Evolutionary conservation across 2,888 invertebrate genomes (phyloP).

Genomic region (Rhorus exstirpatorius): DNA sequence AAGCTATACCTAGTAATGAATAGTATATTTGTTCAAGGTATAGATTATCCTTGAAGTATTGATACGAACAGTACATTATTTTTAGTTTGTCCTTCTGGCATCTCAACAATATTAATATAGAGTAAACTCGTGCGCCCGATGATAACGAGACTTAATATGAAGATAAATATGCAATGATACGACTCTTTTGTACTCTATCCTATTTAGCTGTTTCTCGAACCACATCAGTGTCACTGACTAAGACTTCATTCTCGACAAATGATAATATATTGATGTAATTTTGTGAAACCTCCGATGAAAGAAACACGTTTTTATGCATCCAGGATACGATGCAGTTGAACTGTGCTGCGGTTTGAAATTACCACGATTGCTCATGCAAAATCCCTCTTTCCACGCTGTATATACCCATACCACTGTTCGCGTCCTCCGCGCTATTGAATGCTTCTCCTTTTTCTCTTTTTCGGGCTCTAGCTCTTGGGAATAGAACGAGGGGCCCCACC

Average conservation of each 20-base stretch:
- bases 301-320: constrained; percentile 19
- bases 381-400: constrained; percentile 26
- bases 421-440: constrained; percentile 41
- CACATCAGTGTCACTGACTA: background rate
- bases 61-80: too few relatives aligned
- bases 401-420: constrained; percentile 46
- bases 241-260: background rate
- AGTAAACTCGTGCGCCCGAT: too few relatives aligned
- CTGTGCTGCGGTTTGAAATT: constrained; percentile 43
- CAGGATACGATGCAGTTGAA: constrained; percentile 38
- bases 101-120: too few relatives aligned
- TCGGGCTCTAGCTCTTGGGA: constrained; percentile 44
- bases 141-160: too few relatives aligned
- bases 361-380: constrained; percentile 55
- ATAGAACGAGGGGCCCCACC: constrained; percentile 56
- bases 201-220: background rate
- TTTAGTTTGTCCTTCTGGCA: too few relatives aligned
- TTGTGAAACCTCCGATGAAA: background rate
- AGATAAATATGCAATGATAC: too few relatives aligned
- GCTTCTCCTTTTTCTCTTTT: constrained; percentile 58
- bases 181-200: too few relatives aligned
- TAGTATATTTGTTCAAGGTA: too few relatives aligned
- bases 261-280: constrained; percentile 13
- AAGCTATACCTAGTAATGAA: too few relatives aligned
- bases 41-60: too few relatives aligned